These are phyloP conservation scores for Myrmophylax atrothorax DNA, from an alignment of 2,113 vertebrate genomes.

Conservation along the genomic window DNA sequence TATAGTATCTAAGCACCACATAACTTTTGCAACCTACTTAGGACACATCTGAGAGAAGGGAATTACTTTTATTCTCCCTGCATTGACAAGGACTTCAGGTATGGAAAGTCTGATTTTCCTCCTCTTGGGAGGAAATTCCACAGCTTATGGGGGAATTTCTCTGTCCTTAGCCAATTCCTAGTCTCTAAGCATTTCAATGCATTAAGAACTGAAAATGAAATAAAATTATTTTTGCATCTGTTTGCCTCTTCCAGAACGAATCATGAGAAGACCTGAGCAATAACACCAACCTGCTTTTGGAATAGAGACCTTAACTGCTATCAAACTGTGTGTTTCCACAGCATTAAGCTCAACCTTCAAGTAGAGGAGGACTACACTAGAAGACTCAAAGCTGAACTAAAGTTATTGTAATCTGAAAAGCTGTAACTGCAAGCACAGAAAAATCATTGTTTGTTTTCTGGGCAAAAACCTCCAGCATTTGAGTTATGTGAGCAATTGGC, in stretches of 20 bases:
- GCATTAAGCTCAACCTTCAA: background rate
- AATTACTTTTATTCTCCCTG: background rate
- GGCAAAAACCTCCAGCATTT: rapidly evolving
- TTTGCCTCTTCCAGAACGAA: background rate
- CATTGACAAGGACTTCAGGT: background rate
- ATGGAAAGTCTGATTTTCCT: background rate
- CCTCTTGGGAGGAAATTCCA: background rate
- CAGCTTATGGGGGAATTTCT: background rate
- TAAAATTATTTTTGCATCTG: background rate
- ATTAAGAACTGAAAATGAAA: background rate
- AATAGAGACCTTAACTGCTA: background rate
- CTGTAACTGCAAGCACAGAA: background rate
- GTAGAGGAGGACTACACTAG: background rate
- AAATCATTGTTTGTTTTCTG: background rate
- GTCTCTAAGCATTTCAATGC: background rate
- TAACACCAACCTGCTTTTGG: background rate
- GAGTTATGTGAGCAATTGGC: background rate
- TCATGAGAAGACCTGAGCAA: background rate
- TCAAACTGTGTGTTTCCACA: background rate
- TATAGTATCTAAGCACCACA: background rate
- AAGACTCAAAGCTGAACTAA: background rate
- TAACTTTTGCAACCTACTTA: background rate
- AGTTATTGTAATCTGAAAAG: background rate
- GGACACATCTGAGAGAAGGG: background rate
- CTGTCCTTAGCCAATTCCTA: background rate